phyloP scores from a whole-genome alignment of 2,113 vertebrate species.

The Polyodon spathula region DNA sequence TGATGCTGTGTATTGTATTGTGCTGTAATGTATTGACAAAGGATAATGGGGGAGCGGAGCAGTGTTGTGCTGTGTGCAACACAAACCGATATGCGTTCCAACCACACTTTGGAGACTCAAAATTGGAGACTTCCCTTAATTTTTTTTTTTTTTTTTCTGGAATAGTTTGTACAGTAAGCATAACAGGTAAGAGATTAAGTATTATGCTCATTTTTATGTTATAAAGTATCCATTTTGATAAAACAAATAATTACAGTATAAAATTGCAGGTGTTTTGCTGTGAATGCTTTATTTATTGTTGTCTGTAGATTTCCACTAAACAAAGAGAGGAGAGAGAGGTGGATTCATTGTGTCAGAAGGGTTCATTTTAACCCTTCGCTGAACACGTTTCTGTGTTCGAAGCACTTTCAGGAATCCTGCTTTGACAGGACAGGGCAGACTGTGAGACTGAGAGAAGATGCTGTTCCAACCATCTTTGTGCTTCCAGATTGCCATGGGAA shows the following conservation, averaged over 20 bases:
- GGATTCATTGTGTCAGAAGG: conserved; percentile 11
- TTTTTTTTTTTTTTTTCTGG: no score
- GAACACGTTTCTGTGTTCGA: conserved; percentile 15
- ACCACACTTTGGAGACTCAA: no score
- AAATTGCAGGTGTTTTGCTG: background rate
- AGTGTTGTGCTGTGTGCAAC: no score
- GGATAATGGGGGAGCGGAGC: no score
- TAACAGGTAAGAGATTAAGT: no score
- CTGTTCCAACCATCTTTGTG: conserved; percentile 16
- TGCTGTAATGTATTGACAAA: no score
- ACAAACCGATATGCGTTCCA: no score
- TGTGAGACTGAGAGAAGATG: conserved; percentile 13
- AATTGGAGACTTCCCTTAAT: no score
- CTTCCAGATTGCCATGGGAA: no score
- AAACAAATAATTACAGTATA: background rate
- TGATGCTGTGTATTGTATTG: no score
- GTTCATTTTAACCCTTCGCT: conserved; percentile 10
- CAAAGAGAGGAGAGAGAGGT: conserved; percentile 6
- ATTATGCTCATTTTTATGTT: no score
- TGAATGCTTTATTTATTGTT: background rate
- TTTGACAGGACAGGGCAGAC: conserved; percentile 16
- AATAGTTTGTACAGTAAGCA: no score
- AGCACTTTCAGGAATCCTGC: conserved; percentile 13
- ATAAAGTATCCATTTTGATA: background rate
- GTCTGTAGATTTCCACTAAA: conserved; percentile 17